Evolutionary conservation across 2,113 vertebrate genomes (phyloP), one percentile per base, ranked within the genome.

Genomic region (Hippocampus mohnikei): DNA sequence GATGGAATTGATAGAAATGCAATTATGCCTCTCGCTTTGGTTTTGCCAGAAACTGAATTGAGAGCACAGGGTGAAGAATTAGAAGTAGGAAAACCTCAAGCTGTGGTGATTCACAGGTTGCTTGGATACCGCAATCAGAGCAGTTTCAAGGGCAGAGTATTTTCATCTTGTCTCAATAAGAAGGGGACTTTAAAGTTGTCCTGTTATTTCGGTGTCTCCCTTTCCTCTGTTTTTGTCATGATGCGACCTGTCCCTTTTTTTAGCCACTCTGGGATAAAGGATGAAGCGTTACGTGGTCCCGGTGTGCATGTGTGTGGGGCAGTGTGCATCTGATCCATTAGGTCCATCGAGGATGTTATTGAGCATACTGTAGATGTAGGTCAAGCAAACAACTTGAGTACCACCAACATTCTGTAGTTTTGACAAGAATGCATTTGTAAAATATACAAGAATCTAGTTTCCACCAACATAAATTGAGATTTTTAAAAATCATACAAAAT

Each of bases 351-450:
- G 65, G 25, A 44, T 73, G 27, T 46, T 10, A 12, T 3, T 23
- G 44, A 55, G 8, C 10, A 37, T 37, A 37, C 33, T 37, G 53
- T 42, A 60, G 27, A 76, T 73, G 67, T 73, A 75, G 80, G 75
- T 78, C 67, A 78, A 12, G 0, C 9, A 65, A 59, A 37, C 8
- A 74, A 59, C 9, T 3, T 42, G 8, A 62, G 61, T n/a, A 15
- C 42, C 56, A 46, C 41, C 21, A 46, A 11, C 23, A 56, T 12
- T 13, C 0, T 9, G n/a, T 23, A 0, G 44, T 3, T 66, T 66
- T 1, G 12, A 25, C 21, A 56, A 16, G 20, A 27, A 16, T n/a
- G 7, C 20, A 23, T 3, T 5, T 29, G 58, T 41, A 50, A 50
- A 50, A 50, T 50, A 15, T 20, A 50, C 16, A 50, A 50, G 16